Percentiles rank a stretch among this genome's conserved stretches.
These are phyloP conservation scores for Lepeophtheirus nordmannii DNA, from an alignment of 2,888 invertebrate genomes.

Conservation along the genomic window DNA sequence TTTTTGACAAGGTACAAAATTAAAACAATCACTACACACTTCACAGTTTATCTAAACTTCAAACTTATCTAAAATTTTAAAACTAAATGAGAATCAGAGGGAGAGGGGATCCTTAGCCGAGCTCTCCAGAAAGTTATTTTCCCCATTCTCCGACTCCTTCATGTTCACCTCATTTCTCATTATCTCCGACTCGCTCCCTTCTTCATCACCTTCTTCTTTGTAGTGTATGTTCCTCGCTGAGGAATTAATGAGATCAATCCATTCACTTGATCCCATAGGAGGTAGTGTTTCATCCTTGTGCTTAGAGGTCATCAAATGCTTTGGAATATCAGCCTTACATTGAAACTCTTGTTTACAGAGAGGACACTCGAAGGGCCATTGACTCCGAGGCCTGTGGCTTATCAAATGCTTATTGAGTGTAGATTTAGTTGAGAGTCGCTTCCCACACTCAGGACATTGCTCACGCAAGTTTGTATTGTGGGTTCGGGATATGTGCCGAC, in stretches of 20 bases:
- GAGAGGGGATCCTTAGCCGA: no score
- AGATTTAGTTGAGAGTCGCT: background rate
- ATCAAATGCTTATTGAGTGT: constrained; percentile 20
- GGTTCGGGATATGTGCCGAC: background rate
- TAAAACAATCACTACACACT: no score
- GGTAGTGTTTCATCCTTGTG: background rate
- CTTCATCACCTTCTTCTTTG: no score
- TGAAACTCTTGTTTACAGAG: constrained; percentile 21
- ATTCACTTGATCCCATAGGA: constrained; percentile 6
- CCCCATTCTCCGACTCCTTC: no score
- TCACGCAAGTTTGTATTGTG: constrained; percentile 5
- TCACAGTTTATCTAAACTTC: no score
- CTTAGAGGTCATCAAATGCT: background rate
- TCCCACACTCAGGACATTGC: constrained; percentile 20
- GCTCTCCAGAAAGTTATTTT: no score
- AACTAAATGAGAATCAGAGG: no score
- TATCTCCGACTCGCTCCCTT: no score
- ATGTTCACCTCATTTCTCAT: no score
- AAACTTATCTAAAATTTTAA: no score
- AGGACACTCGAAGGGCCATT: constrained; percentile 21
- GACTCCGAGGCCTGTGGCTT: background rate
- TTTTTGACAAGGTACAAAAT: no score
- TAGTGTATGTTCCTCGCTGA: background rate
- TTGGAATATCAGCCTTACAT: constrained; percentile 9
- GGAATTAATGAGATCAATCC: constrained; percentile 12